phyloP scores from a whole-genome alignment of 2,888 invertebrate species.

The Lepidonotus clava region DNA sequence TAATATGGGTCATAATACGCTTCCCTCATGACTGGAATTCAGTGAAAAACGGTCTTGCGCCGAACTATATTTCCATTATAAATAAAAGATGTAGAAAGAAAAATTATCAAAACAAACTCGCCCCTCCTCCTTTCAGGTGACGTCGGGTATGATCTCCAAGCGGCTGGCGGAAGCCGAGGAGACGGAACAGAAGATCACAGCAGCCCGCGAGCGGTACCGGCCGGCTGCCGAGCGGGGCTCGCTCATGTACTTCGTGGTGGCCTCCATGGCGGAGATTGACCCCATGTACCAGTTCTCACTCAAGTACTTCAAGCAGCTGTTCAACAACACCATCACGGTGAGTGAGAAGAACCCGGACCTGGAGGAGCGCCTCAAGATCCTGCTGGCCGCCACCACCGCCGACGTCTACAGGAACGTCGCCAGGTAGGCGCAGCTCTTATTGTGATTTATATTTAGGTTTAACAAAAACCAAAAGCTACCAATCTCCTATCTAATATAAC shows the following conservation, averaged over 20 bases:
- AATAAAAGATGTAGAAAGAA: no score
- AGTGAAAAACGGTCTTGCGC: no score
- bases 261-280: constrained; percentile 80
- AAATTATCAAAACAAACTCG: no score
- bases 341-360: constrained; percentile 77
- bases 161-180: constrained; percentile 79
- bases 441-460: no score
- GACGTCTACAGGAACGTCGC: constrained; percentile 80
- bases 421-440: constrained; percentile 70
- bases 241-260: constrained; percentile 81
- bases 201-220: constrained; percentile 80
- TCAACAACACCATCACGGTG: constrained; percentile 78
- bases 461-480: no score
- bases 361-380: constrained; percentile 74
- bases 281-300: constrained; percentile 81
- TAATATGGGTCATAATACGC: no score
- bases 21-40: no score
- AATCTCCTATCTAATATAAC: no score
- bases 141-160: constrained; percentile 79
- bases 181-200: constrained; percentile 80
- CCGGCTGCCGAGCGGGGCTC: constrained; percentile 80
- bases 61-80: no score
- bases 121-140: constrained; percentile 74
- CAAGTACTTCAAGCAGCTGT: constrained; percentile 81
- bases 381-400: constrained; percentile 77